Conservation (phyloP, 1,140 invertebrate species). For the Brachionus asplanchnoidis region DNA sequence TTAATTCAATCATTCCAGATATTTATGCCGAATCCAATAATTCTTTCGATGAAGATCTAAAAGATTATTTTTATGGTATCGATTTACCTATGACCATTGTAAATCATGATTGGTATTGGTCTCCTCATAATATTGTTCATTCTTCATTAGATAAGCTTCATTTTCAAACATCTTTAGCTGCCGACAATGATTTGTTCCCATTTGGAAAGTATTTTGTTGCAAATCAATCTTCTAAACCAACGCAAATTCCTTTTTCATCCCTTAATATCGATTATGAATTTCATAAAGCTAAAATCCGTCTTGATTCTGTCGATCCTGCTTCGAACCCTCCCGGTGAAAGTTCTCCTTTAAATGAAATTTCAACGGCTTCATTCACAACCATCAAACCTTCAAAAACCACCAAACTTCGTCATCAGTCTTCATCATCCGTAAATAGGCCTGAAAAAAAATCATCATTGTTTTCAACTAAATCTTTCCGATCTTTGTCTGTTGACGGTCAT, state of each 20-base stretch:
- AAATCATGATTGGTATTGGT: constrained; percentile 34
- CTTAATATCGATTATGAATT: neutral
- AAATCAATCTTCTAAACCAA: neutral
- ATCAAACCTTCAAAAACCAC: neutral
- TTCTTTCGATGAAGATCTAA: neutral
- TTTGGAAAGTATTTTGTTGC: neutral
- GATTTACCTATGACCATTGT: constrained; percentile 30
- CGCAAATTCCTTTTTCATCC: neutral
- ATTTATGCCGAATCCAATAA: neutral
- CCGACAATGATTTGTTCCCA: neutral
- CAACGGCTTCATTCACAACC: neutral
- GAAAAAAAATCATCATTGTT: neutral
- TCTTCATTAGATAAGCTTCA: neutral
- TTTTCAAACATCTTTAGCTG: neutral
- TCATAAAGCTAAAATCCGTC: constrained; percentile 6
- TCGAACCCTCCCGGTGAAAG: neutral
- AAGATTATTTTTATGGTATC: neutral
- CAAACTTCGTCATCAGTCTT: neutral
- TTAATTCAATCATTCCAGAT: neutral
- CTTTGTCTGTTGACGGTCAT: neutral
- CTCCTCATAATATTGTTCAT: neutral
- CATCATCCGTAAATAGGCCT: neutral
- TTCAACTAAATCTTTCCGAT: neutral
- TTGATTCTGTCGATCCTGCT: neutral
- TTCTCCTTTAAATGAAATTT: neutral